These are phyloP conservation scores for Margaritifera margaritifera DNA, from an alignment of 2,888 invertebrate genomes.

Conservation along the genomic window DNA sequence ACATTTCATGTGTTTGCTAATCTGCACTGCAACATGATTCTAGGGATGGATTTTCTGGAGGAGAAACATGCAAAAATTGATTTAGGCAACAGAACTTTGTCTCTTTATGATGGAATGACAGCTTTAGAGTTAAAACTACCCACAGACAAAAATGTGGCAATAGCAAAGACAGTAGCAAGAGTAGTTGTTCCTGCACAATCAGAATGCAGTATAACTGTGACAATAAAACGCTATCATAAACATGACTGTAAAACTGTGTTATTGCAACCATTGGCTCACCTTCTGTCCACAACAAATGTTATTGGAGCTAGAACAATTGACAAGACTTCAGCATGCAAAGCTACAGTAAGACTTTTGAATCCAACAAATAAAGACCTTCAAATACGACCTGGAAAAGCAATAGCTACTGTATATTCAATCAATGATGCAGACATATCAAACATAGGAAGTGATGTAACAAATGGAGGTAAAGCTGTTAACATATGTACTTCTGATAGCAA, in stretches of 20 bases:
- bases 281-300: neutral
- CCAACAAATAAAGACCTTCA: neutral
- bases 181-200: neutral
- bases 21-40: neutral
- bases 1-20: neutral
- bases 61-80: conserved; percentile 1
- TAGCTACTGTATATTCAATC: neutral
- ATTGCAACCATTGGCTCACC: neutral
- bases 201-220: neutral
- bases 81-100: neutral
- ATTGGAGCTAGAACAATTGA: neutral
- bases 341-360: conserved; percentile 2
- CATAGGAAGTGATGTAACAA: too few relatives aligned
- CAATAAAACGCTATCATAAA: neutral
- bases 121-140: neutral
- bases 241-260: neutral
- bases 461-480: too few relatives aligned
- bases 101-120: neutral
- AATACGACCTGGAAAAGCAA: conserved; percentile 1
- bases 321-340: neutral
- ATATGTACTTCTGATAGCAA: too few relatives aligned
- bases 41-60: neutral
- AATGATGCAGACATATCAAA: neutral
- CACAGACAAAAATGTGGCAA: neutral
- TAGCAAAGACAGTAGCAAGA: neutral